These are phyloP conservation scores for Cotesia typhae DNA, from an alignment of 1,140 invertebrate species.

Conservation along the genomic window DNA sequence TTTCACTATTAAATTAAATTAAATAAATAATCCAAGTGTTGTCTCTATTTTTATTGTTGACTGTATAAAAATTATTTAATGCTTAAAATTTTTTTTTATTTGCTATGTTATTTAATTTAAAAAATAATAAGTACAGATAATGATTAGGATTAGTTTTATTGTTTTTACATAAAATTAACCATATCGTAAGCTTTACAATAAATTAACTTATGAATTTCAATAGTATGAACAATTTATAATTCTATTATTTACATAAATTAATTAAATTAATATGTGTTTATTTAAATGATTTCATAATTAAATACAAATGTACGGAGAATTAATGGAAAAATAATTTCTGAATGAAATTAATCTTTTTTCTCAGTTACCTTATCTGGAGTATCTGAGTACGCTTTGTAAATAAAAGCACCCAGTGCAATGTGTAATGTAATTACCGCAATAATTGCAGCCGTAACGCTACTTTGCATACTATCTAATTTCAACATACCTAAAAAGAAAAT, in stretches of 20 bases:
- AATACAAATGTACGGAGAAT: background rate
- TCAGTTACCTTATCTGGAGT: slow-evolving; percentile 46
- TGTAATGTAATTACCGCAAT: slow-evolving; percentile 77
- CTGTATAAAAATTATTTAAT: background rate
- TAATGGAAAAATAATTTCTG: slow-evolving; percentile 12
- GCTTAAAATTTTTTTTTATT: too few relatives aligned
- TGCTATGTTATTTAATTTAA: too few relatives aligned
- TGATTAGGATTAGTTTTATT: too few relatives aligned
- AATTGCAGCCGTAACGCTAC: slow-evolving; percentile 79
- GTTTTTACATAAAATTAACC: too few relatives aligned
- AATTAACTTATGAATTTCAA: too few relatives aligned
- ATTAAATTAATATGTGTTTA: too few relatives aligned
- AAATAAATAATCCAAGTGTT: background rate
- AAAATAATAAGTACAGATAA: too few relatives aligned
- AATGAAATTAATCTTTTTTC: slow-evolving; percentile 54
- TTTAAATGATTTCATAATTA: slow-evolving; percentile 9
- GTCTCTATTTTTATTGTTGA: background rate
- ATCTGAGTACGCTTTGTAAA: slow-evolving; percentile 79
- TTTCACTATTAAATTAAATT: background rate
- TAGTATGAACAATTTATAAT: too few relatives aligned
- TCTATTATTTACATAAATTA: too few relatives aligned
- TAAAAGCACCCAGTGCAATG: slow-evolving; percentile 77
- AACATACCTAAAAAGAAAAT: slow-evolving; percentile 59
- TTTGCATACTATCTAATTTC: slow-evolving; percentile 69
- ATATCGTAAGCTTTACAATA: too few relatives aligned